These are phyloP conservation scores for Podargus strigoides DNA, from an alignment of 2,797 vertebrate genomes.

Conservation along the genomic window DNA sequence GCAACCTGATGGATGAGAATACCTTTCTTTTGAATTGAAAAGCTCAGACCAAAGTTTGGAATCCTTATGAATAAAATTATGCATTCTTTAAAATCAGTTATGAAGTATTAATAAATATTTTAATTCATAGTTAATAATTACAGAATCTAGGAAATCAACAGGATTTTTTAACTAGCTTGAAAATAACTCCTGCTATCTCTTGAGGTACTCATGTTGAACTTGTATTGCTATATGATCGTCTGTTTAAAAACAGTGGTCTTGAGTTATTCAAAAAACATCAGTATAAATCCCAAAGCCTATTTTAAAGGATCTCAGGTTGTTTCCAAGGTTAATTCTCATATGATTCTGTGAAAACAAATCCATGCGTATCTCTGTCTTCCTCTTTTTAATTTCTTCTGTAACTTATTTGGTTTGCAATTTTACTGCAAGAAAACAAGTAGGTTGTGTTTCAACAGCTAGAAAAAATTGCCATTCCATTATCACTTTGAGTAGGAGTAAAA, in stretches of 20 bases:
- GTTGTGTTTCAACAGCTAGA: not conserved
- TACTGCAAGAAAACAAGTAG: not conserved
- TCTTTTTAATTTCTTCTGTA: not conserved
- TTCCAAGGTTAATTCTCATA: not conserved
- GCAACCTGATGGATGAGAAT: not conserved
- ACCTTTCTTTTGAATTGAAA: not conserved
- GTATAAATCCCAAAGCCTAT: not conserved
- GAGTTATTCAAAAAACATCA: not conserved
- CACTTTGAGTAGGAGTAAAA: not conserved
- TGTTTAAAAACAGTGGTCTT: not conserved
- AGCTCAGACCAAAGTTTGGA: not conserved
- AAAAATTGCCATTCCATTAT: not conserved
- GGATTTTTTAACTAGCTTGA: not conserved
- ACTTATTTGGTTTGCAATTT: not conserved
- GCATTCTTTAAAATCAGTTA: not conserved
- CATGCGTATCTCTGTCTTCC: not conserved
- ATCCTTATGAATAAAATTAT: not conserved
- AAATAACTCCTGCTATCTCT: not conserved
- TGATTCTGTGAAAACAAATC: not conserved
- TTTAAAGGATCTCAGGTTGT: not conserved
- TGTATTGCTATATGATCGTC: not conserved
- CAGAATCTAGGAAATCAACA: not conserved
- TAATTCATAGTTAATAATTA: not conserved
- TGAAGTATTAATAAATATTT: not conserved
- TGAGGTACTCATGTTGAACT: not conserved